These are phyloP conservation scores for Urocynchramus pylzowi DNA, from an alignment of 2,113 vertebrate species.

Conservation along the genomic window DNA sequence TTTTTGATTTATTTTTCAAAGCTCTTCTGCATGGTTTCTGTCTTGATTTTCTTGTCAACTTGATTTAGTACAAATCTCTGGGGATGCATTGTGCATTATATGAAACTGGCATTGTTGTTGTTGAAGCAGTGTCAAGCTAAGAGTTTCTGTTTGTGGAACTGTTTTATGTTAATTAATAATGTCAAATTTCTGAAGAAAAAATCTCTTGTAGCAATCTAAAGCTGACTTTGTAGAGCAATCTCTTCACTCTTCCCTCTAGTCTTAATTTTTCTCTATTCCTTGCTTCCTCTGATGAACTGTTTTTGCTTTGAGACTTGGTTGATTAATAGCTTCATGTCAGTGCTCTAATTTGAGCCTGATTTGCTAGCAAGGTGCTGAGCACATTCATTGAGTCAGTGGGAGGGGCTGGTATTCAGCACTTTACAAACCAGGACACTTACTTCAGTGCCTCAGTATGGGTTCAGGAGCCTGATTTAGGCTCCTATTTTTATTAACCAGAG, in stretches of 20 bases:
- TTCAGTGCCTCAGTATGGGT: neutral
- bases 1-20: slow-evolving; percentile 31
- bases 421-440: neutral
- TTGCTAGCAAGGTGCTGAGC: slow-evolving; percentile 9
- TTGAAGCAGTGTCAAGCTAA: neutral
- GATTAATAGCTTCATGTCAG: neutral
- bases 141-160: slow-evolving; percentile 3
- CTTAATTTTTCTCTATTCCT: neutral
- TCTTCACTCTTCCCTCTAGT: neutral
- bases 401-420: slow-evolving; percentile 35
- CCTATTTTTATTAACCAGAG: slow-evolving; percentile 6
- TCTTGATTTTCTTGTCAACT: slow-evolving; percentile 38
- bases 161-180: slow-evolving; percentile 15
- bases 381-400: neutral
- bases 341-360: neutral
- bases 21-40: slow-evolving; percentile 6
- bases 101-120: neutral
- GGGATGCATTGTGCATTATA: neutral
- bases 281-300: neutral
- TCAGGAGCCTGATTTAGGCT: neutral
- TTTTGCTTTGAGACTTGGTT: neutral
- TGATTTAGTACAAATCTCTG: slow-evolving; percentile 38
- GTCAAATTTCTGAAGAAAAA: slow-evolving; percentile 11
- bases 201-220: neutral
- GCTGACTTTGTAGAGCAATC: neutral